Conservation (phyloP, 2,113 vertebrate species). For the Himantopus leucocephalus region DNA sequence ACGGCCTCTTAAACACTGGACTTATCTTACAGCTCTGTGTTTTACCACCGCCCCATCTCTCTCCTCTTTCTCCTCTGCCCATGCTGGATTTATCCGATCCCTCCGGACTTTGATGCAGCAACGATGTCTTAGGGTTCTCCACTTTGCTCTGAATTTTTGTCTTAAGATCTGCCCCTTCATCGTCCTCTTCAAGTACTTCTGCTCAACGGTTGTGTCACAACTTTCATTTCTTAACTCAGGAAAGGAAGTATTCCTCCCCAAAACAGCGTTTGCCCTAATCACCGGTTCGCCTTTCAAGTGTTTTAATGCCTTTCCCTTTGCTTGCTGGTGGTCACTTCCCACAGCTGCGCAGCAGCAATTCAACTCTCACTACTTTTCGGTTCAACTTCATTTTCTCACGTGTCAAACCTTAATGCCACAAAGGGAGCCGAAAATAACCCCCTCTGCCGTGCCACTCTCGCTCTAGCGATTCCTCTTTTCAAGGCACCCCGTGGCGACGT, state of each 20-base stretch:
- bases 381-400: not conserved
- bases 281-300: accelerated
- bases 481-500: not conserved
- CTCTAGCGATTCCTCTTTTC: not conserved
- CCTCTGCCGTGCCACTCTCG: not conserved
- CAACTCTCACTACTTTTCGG: not conserved
- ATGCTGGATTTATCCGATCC: accelerated
- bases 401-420: not conserved
- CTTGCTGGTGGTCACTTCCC: not conserved
- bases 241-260: not conserved
- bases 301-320: accelerated
- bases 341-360: not conserved
- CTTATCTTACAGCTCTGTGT: not conserved
- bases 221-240: not conserved
- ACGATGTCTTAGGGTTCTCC: not conserved
- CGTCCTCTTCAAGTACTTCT: not conserved
- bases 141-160: not conserved
- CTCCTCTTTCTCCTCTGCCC: not conserved
- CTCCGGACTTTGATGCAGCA: not conserved
- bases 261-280: not conserved
- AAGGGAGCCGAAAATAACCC: not conserved
- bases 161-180: not conserved
- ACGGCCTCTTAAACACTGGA: accelerated
- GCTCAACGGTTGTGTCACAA: not conserved
- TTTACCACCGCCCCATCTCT: accelerated